Evolutionary conservation across 1,140 invertebrate genomes (phyloP).

Genomic region (Drosophila equinoxialis): DNA sequence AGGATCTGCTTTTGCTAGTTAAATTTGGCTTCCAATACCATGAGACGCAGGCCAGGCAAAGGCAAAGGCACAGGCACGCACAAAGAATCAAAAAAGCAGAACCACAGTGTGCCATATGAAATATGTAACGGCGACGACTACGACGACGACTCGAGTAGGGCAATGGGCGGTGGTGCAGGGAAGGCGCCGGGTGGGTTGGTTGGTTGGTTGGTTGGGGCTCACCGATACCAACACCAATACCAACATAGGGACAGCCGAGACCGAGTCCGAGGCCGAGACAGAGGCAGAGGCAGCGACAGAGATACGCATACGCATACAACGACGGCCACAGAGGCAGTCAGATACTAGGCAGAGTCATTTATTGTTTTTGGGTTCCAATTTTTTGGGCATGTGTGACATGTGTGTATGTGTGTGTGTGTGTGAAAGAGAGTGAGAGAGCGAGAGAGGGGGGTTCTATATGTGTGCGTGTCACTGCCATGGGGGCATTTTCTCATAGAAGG

Average conservation of each 20-base stretch:
- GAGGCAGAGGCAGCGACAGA: constrained; percentile 39
- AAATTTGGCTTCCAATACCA: constrained; percentile 29
- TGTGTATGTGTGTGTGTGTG: constrained; percentile 10
- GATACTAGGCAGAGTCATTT: constrained; percentile 42
- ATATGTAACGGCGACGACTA: constrained; percentile 63
- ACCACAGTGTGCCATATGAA: constrained; percentile 70
- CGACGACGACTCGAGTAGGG: neutral
- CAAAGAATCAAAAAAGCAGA: constrained; percentile 37
- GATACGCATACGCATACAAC: constrained; percentile 23
- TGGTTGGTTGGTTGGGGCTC: constrained; percentile 17
- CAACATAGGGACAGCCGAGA: neutral
- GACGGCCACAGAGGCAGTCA: constrained; percentile 24
- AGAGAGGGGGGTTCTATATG: constrained; percentile 45
- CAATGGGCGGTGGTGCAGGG: constrained; percentile 23
- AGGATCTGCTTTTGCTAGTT: constrained; percentile 33
- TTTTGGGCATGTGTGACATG: constrained; percentile 36
- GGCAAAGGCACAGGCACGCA: constrained; percentile 17
- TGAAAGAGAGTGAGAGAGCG: neutral
- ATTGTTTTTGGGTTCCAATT: constrained; percentile 33
- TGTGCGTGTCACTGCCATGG: constrained; percentile 52
- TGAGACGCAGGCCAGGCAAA: neutral
- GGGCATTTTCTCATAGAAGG: constrained; percentile 64
- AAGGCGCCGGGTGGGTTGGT: neutral
- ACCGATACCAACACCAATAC: constrained; percentile 34
- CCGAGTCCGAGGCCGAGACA: too few species aligned